Conservation (phyloP, 2,888 invertebrate species). For the Yponomeuta plumbellus region DNA sequence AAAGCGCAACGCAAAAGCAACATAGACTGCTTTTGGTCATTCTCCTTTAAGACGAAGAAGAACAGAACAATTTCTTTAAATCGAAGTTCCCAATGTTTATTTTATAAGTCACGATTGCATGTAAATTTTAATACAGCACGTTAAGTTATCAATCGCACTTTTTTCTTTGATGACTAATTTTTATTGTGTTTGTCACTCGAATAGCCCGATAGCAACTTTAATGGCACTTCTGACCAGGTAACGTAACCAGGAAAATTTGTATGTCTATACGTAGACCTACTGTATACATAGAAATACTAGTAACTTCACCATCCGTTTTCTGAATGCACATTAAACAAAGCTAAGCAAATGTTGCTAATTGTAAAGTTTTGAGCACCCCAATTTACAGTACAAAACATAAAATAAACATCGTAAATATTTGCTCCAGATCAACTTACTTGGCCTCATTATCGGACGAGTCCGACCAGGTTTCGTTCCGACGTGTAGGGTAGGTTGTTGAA, state of each 20-base stretch:
- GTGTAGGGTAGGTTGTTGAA: no score
- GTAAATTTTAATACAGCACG: background rate
- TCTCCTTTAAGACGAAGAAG: background rate
- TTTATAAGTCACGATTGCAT: background rate
- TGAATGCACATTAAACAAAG: no score
- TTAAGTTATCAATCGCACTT: conserved; percentile 33
- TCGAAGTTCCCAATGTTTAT: background rate
- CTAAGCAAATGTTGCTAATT: no score
- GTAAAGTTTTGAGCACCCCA: no score
- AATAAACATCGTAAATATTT: no score
- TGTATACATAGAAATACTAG: background rate
- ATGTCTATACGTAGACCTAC: conserved; percentile 24
- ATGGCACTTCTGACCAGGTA: conserved; percentile 97
- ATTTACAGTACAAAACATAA: no score
- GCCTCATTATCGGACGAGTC: no score
- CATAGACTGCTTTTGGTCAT: no score
- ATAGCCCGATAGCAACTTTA: conserved; percentile 97
- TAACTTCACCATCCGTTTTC: no score
- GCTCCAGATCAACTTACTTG: no score
- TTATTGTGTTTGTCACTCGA: conserved; percentile 82
- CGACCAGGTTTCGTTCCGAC: no score
- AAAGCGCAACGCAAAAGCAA: no score
- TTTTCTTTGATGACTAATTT: conserved; percentile 62
- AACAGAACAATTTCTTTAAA: background rate
- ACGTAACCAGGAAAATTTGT: conserved; percentile 61